These are phyloP conservation scores for Iphiclides podalirius DNA, from an alignment of 2,888 invertebrate genomes.

Conservation along the genomic window DNA sequence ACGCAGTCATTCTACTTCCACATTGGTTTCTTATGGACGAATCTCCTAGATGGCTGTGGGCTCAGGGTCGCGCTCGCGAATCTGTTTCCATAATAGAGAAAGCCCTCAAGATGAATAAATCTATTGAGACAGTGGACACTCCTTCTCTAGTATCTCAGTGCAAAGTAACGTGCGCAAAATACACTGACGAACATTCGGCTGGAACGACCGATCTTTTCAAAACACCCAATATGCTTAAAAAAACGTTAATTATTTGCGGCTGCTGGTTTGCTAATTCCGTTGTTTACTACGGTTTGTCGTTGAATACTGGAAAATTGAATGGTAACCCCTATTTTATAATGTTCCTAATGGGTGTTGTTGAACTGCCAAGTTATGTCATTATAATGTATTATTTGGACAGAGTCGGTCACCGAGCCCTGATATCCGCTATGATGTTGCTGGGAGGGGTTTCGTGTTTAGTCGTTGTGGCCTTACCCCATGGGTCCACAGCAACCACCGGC, in stretches of 20 bases:
- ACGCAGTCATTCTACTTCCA: slow-evolving; percentile 84
- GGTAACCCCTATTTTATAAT: slow-evolving; percentile 91
- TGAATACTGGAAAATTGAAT: slow-evolving; percentile 88
- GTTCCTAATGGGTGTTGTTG: slow-evolving; percentile 89
- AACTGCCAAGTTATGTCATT: slow-evolving; percentile 88
- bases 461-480: slow-evolving; percentile 85
- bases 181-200: slow-evolving; percentile 72
- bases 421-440: slow-evolving; percentile 87
- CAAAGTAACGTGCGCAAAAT: slow-evolving; percentile 71
- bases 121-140: slow-evolving; percentile 81
- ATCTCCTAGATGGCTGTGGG: slow-evolving; percentile 93
- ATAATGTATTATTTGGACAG: slow-evolving; percentile 88
- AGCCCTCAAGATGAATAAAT: slow-evolving; percentile 85
- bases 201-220: slow-evolving; percentile 87
- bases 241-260: slow-evolving; percentile 89
- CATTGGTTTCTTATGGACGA: slow-evolving; percentile 94
- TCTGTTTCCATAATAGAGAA: slow-evolving; percentile 87
- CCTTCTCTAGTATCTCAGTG: slow-evolving; percentile 83
- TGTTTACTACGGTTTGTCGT: slow-evolving; percentile 90
- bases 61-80: slow-evolving; percentile 87
- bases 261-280: slow-evolving; percentile 94
- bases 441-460: slow-evolving; percentile 89
- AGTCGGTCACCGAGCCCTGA: slow-evolving; percentile 87
- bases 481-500: slow-evolving; percentile 79
- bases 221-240: slow-evolving; percentile 87